Evolutionary conservation across 1,140 invertebrate genomes (phyloP).

Genomic region (Ridgeia piscesae): DNA sequence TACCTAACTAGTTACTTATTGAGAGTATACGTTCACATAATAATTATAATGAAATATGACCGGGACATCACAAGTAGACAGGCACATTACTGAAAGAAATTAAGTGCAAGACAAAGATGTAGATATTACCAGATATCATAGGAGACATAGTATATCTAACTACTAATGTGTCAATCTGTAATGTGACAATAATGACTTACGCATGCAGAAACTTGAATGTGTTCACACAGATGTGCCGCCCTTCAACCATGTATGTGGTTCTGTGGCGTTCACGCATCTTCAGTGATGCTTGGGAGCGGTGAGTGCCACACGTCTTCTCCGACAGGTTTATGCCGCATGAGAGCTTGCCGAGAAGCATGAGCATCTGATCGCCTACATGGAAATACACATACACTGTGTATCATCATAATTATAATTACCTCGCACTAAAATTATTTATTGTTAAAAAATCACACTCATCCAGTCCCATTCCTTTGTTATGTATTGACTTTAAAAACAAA

Average conservation of each 20-base stretch:
- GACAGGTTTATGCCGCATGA: neutral
- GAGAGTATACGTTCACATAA: neutral
- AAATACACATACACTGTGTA: neutral
- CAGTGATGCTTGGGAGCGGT: neutral
- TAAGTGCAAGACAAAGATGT: too few species aligned
- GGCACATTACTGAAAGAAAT: too few species aligned
- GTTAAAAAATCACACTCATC: too few species aligned
- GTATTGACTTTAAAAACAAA: too few species aligned
- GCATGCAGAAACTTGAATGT: neutral
- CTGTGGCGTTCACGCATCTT: neutral
- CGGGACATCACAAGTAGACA: neutral
- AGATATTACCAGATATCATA: too few species aligned
- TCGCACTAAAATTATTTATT: neutral
- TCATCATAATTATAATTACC: neutral
- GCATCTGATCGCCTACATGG: neutral
- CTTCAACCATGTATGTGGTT: neutral
- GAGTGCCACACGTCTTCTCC: neutral
- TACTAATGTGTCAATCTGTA: too few species aligned
- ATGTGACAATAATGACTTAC: neutral
- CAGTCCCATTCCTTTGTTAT: too few species aligned
- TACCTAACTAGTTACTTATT: neutral
- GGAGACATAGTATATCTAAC: too few species aligned
- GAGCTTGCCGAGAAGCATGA: neutral
- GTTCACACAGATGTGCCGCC: neutral
- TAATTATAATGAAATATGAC: neutral